A percentile compares a stretch with the other conserved stretches of the same genome.
Evolutionary conservation across 2,113 vertebrate genomes (phyloP).

Genomic region (Odocoileus hemionus): DNA sequence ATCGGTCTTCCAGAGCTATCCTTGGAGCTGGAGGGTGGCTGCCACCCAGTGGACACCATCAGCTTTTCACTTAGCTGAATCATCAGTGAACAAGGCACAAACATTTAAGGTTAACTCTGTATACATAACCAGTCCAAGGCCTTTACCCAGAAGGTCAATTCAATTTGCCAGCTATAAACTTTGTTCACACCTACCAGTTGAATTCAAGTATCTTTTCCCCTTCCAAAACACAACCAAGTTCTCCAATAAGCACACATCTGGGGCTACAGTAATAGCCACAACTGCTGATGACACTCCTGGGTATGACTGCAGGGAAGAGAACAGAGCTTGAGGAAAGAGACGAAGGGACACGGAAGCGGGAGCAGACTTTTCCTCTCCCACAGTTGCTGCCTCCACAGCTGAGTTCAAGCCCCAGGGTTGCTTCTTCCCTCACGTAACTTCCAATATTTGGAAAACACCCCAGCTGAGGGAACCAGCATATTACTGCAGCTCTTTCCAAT

Average conservation of each 20-base stretch:
- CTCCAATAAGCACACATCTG: background rate
- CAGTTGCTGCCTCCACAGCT: background rate
- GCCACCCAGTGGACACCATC: conserved; percentile 58
- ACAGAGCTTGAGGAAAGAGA: background rate
- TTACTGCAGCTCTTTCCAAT: background rate
- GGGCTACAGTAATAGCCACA: background rate
- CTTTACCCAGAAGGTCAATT: background rate
- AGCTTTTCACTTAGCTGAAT: conserved; percentile 44
- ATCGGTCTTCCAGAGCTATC: background rate
- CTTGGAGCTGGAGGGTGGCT: background rate
- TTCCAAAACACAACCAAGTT: background rate
- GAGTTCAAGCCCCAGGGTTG: background rate
- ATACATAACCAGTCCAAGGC: background rate
- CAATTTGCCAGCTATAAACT: background rate
- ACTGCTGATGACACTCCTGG: background rate
- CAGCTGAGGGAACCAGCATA: background rate
- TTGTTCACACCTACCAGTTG: background rate
- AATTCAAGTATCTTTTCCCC: background rate
- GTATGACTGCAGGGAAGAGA: background rate
- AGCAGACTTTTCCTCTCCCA: background rate
- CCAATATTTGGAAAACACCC: background rate
- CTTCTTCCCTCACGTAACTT: background rate
- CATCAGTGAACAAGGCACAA: background rate
- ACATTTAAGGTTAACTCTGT: background rate
- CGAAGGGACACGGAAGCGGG: background rate